Evolutionary conservation across 1,140 invertebrate species (phyloP).

Genomic region (Trachelipus rathkii): DNA sequence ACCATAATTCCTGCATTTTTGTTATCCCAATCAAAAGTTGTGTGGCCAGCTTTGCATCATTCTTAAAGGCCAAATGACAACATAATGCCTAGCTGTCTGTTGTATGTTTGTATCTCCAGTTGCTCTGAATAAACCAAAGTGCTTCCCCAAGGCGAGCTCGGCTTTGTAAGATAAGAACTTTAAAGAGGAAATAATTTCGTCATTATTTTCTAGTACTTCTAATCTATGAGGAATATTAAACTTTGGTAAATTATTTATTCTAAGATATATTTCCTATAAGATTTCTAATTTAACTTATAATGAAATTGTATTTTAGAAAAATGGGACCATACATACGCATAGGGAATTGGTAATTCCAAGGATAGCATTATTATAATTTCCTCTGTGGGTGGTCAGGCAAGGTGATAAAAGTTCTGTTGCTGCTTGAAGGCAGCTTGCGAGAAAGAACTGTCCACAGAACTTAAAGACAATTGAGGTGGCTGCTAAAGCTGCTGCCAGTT

Average conservation of each 20-base stretch:
- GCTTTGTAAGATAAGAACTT: conserved; percentile 54
- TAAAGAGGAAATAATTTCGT: too few species aligned
- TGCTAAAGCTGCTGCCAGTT: conserved; percentile 20
- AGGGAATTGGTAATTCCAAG: conserved; percentile 46
- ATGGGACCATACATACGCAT: not conserved
- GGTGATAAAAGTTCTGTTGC: conserved; percentile 51
- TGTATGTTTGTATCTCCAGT: conserved; percentile 47
- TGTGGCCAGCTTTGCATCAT: conserved; percentile 37
- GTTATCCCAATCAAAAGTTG: conserved; percentile 31
- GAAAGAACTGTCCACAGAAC: conserved; percentile 47
- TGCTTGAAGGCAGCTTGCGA: conserved; percentile 47
- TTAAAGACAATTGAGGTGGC: conserved; percentile 3
- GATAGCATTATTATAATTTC: conserved; percentile 51
- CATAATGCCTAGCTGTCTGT: conserved; percentile 50
- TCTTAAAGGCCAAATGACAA: conserved; percentile 50
- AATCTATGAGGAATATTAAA: too few species aligned
- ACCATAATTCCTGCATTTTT: conserved; percentile 23
- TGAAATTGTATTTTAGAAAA: too few species aligned
- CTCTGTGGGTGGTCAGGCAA: conserved; percentile 51
- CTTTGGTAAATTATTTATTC: too few species aligned
- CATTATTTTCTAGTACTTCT: too few species aligned
- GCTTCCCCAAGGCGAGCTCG: conserved; percentile 62
- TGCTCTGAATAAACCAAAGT: conserved; percentile 60
- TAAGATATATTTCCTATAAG: too few species aligned
- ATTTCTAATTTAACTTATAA: too few species aligned